Base-by-base conservation (phyloP, 2,888 invertebrate species). In the Drosophila falleni region DNA sequence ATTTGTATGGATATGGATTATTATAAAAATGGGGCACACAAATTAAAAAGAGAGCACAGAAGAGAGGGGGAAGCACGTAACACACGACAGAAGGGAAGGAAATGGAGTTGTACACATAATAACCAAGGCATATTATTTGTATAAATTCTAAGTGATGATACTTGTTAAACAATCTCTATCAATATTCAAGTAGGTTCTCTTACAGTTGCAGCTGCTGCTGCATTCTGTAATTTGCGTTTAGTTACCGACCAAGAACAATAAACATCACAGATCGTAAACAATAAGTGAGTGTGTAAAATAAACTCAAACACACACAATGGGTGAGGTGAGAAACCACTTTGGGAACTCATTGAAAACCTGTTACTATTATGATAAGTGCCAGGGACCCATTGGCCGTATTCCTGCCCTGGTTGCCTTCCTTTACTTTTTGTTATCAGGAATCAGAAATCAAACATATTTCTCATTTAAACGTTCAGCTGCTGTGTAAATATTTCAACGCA, bases 1-100 rank as follows among this genome's bases (percentile, higher is more conserved):
- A 88, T 89, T 70, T 79, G 75, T 80, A 80, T 80, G 82, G 89
- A 81, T 85, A 89, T 87, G 80, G 89, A 88, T 88, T 85, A 82
- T 85, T 77, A 81, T 87, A 89, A 89, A 85, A 89, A 85, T 89
- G 88, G 84, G 88, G 63, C 84, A 84, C 66, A 82, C 73, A 66
- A 68, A 66, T 61, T 65, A 69, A 49, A 46, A 51, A 23, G 51
- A 54, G 31, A 44, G 6, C 41, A 5, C 16, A 44, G 23, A 23
- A 23, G 31, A 10, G 11, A 42, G 31, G 16, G 16, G 3, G 37
- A 11, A 2, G 31, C 29, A 2, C 3, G 15, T 15, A 41, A 33
- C 13, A 50, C 13, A 39, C 13, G 37, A 37, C 13, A 23, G 44
- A 55, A 16, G 19, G 31, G 41, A 44, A 39, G 41, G 41, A 37